Evolutionary conservation across 2,888 invertebrate genomes (phyloP).

Genomic region (Agrochola lota): DNA sequence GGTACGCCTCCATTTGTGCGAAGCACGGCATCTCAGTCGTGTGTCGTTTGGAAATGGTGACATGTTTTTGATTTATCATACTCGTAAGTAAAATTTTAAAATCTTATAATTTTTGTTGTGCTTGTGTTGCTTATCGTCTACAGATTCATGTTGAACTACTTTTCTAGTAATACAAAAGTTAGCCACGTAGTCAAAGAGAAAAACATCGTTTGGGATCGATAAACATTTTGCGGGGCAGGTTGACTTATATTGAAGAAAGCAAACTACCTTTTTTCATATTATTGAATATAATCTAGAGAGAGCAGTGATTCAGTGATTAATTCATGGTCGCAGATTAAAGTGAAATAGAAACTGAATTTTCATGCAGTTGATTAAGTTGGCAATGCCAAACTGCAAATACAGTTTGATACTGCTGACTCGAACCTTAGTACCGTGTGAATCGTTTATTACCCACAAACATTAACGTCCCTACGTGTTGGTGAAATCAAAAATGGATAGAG

Average conservation of each 20-base stretch:
- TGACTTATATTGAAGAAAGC: background rate
- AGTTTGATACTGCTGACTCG: background rate
- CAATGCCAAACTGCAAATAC: background rate
- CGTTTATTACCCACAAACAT: conserved; percentile 15
- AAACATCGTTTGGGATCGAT: no score
- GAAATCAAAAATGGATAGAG: conserved; percentile 59
- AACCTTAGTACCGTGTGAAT: background rate
- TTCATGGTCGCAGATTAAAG: background rate
- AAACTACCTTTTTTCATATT: background rate
- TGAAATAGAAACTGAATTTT: background rate
- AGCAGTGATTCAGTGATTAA: background rate
- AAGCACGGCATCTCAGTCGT: no score
- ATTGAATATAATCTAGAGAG: background rate
- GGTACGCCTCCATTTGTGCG: no score
- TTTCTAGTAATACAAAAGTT: no score
- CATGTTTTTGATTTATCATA: no score
- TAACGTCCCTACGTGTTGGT: conserved; percentile 13
- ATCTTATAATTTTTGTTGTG: no score
- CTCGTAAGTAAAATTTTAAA: no score
- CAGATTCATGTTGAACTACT: no score
- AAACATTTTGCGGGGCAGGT: no score
- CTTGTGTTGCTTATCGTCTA: no score
- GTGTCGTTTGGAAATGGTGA: no score
- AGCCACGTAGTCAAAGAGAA: no score
- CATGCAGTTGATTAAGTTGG: background rate